These are phyloP conservation scores for Drosophila mercatorum DNA, from an alignment of 2,888 invertebrate genomes.

Conservation along the genomic window DNA sequence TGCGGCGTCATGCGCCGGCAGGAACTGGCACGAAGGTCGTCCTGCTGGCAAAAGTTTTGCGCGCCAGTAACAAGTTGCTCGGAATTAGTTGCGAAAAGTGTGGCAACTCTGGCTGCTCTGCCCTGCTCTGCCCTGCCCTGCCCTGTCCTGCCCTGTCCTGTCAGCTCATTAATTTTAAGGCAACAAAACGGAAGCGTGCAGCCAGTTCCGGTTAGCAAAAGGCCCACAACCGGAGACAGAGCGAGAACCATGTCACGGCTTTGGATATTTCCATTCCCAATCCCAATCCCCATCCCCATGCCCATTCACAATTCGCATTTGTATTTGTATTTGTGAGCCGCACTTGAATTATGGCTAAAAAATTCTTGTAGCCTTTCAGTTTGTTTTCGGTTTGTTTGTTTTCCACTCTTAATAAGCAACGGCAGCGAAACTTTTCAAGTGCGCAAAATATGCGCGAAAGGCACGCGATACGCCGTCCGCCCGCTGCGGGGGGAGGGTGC, in stretches of 20 bases:
- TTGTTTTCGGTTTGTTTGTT: conserved; percentile 28
- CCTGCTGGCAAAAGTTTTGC: conserved; percentile 64
- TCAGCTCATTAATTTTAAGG: conserved; percentile 79
- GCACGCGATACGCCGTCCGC: conserved; percentile 50
- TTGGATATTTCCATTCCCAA: conserved; percentile 45
- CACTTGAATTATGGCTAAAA: conserved; percentile 71
- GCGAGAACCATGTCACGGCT: conserved; percentile 56
- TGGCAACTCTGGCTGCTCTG: conserved; percentile 66
- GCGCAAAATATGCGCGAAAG: conserved; percentile 72
- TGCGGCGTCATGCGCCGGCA: conserved; percentile 72
- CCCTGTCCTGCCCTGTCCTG: conserved; percentile 29
- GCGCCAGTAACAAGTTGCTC: conserved; percentile 74
- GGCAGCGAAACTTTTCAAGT: conserved; percentile 68
- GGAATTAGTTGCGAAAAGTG: conserved; percentile 77
- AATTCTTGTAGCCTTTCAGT: conserved; percentile 54
- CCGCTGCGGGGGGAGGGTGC: neutral
- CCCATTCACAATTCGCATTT: conserved; percentile 6
- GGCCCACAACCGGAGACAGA: conserved; percentile 60
- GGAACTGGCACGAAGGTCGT: conserved; percentile 76
- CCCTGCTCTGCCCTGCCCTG: conserved; percentile 3
- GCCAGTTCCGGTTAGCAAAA: conserved; percentile 75
- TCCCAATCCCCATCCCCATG: conserved; percentile 16
- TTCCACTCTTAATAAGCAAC: conserved; percentile 72
- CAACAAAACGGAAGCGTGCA: conserved; percentile 81
- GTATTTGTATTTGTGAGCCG: conserved; percentile 55